phyloP scores from a whole-genome alignment of 2,797 vertebrate genomes.

The Philypnodon macrostomus region DNA sequence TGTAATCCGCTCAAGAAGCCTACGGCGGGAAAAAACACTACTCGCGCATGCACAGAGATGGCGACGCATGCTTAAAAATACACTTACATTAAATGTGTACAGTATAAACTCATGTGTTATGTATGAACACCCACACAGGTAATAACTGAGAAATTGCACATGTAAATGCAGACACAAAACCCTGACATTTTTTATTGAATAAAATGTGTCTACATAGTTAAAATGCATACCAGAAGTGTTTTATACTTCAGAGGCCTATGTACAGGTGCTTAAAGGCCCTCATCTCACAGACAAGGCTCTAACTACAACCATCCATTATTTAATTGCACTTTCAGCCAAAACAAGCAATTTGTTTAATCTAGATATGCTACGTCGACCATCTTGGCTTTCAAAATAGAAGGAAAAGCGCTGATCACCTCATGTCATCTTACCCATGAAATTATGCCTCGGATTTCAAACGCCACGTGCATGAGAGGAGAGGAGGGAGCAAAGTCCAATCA shows the following conservation, averaged over 20 bases:
- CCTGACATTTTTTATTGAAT: neutral
- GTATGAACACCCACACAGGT: slow-evolving; percentile 11
- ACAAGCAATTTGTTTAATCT: slow-evolving; percentile 69
- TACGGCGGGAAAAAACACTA: slow-evolving; percentile 43
- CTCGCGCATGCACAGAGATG: slow-evolving; percentile 9
- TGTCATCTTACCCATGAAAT: slow-evolving; percentile 73
- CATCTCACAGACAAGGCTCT: slow-evolving; percentile 47
- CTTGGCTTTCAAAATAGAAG: slow-evolving; percentile 38
- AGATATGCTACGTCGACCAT: slow-evolving; percentile 33
- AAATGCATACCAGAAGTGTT: slow-evolving; percentile 19
- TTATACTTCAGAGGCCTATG: slow-evolving; percentile 42
- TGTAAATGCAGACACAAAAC: neutral
- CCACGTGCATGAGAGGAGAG: slow-evolving; percentile 38
- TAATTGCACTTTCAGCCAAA: slow-evolving; percentile 66
- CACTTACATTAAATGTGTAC: slow-evolving; percentile 22
- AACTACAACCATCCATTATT: slow-evolving; percentile 55
- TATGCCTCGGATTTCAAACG: slow-evolving; percentile 61
- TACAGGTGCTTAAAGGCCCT: slow-evolving; percentile 18
- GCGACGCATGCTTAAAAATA: slow-evolving; percentile 33
- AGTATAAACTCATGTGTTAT: slow-evolving; percentile 14
- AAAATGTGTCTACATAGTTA: neutral
- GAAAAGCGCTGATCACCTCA: slow-evolving; percentile 32
- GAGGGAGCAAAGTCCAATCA: slow-evolving; percentile 72
- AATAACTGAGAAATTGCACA: neutral
- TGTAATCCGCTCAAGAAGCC: slow-evolving; percentile 77